Conservation (phyloP, 1,140 invertebrate species). For the Zelostemma sp. region DNA sequence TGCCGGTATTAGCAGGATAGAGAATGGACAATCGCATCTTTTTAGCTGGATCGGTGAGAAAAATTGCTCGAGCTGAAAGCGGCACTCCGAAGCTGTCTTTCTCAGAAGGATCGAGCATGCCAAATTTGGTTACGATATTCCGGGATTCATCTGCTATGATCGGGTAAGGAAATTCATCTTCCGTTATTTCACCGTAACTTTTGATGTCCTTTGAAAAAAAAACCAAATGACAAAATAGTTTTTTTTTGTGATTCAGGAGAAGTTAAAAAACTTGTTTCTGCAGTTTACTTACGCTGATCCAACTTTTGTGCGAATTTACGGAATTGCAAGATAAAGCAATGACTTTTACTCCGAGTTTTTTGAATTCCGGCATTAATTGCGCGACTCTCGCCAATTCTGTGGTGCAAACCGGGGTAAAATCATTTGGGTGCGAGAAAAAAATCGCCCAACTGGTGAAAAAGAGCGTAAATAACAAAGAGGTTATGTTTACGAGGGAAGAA, state of each 20-base stretch:
- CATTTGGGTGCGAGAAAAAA: slow-evolving; percentile 96
- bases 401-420: slow-evolving; percentile 98
- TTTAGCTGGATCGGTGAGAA: slow-evolving; percentile 89
- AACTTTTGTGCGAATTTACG: slow-evolving; percentile 84
- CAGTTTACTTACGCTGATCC: slow-evolving; percentile 89
- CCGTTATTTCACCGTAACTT: slow-evolving; percentile 74
- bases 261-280: too few species aligned
- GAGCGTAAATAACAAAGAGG: slow-evolving; percentile 15
- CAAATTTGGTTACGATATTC: slow-evolving; percentile 80
- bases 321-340: slow-evolving; percentile 93
- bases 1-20: slow-evolving; percentile 95
- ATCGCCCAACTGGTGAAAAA: slow-evolving; percentile 89
- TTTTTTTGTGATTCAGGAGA: too few species aligned
- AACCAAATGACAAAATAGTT: not conserved
- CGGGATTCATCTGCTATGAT: slow-evolving; percentile 92
- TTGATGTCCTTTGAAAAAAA: slow-evolving; percentile 77
- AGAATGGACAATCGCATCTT: slow-evolving; percentile 90
- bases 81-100: slow-evolving; percentile 83
- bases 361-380: slow-evolving; percentile 84
- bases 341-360: slow-evolving; percentile 87
- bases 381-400: slow-evolving; percentile 90
- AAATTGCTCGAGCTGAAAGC: slow-evolving; percentile 90
- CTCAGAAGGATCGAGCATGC: slow-evolving; percentile 95
- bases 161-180: slow-evolving; percentile 84
- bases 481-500: slow-evolving; percentile 8